Evolutionary conservation across 30 jellyfish, hydroid and myxozoan genomes (phyloP), one percentile per base, ranked within the genome.

Genomic region (Sanderia malayensis): DNA sequence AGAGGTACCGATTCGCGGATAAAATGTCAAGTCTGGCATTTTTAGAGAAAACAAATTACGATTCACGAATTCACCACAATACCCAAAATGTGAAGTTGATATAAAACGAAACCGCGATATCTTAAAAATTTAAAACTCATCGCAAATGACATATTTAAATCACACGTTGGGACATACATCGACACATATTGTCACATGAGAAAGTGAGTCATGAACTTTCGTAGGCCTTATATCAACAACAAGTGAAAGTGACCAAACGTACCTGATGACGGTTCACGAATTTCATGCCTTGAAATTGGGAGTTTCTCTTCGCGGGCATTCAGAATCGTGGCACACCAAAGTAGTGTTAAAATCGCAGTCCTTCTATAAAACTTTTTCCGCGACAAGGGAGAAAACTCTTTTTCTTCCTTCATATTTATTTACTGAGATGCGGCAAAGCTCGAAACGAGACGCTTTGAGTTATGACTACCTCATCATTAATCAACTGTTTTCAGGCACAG

Each of bases 281-380:
- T 15, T 1, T 34, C 41, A 2, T 46, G 30, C 31, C 31, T 58
- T 22, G 60, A 71, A 41, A 20, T 8, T 28, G 46, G 74, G n/a
- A 45, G 44, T 47, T 65, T 69, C 27, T 79, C 86, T 46, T 73
- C 83, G 23, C 81, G 74, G 13, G 97, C 97, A 76, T 80, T 81
- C 73, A 88, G 61, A 49, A 88, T 28, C 3, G 95, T 74, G 31
- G 88, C 86, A 64, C 85, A 88, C 81, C 95, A 88, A 20, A 88
- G 81, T 64, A 80, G 71, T 8, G 93, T 82, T 21, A 76, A 46
- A 23, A 86, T 13, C 23, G 81, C 84, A 46, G 97, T 82, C 26
- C 97, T 73, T 23, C 95, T 46, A 26, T 78, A 72, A 52, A 71
- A 88, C 77, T 82, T 81, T 47, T 71, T 88, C 34, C 76, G 60